A percentile compares a stretch with the other conserved stretches of the same genome.
These are phyloP conservation scores for Byasa hedistus DNA, from an alignment of 2,888 invertebrate genomes.

Conservation along the genomic window DNA sequence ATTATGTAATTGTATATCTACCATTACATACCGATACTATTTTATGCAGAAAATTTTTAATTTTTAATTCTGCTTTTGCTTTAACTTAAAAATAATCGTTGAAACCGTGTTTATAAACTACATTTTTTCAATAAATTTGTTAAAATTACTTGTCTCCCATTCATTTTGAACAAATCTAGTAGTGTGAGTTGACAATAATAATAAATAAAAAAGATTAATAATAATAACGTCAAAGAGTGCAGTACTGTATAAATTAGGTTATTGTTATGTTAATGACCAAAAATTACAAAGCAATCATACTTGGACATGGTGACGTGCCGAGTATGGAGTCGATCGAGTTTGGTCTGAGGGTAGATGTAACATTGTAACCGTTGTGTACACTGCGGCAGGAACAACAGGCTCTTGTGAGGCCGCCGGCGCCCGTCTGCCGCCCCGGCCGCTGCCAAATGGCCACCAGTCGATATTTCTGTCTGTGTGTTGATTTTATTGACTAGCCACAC, in stretches of 20 bases:
- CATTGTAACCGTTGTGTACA: constrained; percentile 9
- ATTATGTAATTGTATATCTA: too few relatives aligned
- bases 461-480: constrained; percentile 31
- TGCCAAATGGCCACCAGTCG: constrained; percentile 37
- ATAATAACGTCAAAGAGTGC: too few relatives aligned
- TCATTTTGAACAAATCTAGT: too few relatives aligned
- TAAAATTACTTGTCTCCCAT: too few relatives aligned
- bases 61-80: too few relatives aligned
- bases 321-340: neutral
- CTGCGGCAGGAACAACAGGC: constrained; percentile 55
- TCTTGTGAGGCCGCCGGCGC: constrained; percentile 54
- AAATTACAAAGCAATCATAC: neutral
- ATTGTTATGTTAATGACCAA: neutral
- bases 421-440: constrained; percentile 53
- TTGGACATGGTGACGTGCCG: neutral
- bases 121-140: too few relatives aligned
- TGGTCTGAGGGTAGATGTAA: constrained; percentile 8
- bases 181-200: too few relatives aligned
- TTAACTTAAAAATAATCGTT: too few relatives aligned
- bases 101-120: too few relatives aligned
- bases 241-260: neutral
- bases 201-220: too few relatives aligned
- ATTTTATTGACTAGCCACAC: constrained; percentile 26
- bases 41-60: too few relatives aligned
- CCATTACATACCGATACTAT: too few relatives aligned